Percentiles rank a stretch among this genome's conserved stretches.
phyloP scores from a whole-genome alignment of 2,888 invertebrate species.

The Lepidocyrtoides sp. region DNA sequence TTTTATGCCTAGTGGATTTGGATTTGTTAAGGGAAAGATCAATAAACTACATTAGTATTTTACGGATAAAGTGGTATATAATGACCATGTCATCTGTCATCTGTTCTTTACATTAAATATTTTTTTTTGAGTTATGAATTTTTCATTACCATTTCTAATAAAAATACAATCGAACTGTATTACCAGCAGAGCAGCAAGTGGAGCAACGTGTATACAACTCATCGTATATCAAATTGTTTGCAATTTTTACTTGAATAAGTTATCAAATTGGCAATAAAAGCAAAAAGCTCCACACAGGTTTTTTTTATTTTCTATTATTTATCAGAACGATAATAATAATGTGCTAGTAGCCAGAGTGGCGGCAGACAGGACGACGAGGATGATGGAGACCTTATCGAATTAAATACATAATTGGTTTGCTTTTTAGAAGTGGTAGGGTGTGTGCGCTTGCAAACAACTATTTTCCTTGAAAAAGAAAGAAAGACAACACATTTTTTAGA shows the following conservation, averaged over 20 bases:
- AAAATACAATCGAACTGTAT: not conserved
- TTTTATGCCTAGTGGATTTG: conserved; percentile 7
- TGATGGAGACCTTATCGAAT: conserved; percentile 41
- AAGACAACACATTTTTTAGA: not conserved
- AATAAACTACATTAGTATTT: conserved; percentile 47
- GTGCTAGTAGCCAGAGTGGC: not conserved
- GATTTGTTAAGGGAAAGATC: conserved; percentile 5
- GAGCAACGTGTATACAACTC: too few relatives aligned
- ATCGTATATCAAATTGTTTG: not conserved
- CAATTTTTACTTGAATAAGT: conserved; percentile 39
- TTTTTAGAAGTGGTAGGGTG: not conserved
- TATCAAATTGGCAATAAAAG: conserved; percentile 45
- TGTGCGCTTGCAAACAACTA: not conserved
- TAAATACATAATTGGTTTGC: conserved; percentile 51
- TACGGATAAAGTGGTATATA: conserved; percentile 25
- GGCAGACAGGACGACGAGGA: not conserved
- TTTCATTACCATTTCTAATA: not conserved
- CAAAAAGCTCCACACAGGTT: conserved; percentile 11
- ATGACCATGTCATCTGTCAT: conserved; percentile 46
- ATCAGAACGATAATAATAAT: not conserved
- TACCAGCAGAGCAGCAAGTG: not conserved
- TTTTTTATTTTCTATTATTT: conserved; percentile 15
- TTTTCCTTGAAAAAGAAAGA: conserved; percentile 6
- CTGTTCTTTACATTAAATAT: conserved; percentile 29
- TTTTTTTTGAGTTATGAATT: conserved; percentile 23